Conservation (phyloP, 1,140 invertebrate genomes). For the Himalopsyche phryganea region DNA sequence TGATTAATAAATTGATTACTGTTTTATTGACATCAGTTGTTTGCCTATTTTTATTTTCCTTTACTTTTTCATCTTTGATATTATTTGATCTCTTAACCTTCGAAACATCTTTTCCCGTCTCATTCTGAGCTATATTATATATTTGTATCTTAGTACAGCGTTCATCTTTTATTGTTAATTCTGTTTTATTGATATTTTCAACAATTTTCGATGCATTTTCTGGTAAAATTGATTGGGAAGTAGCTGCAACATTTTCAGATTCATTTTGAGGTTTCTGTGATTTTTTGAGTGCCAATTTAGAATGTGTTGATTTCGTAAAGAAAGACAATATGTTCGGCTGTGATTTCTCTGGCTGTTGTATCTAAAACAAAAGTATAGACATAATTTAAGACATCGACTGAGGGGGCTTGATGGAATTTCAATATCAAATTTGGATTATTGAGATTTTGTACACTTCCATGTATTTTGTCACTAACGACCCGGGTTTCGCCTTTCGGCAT, state of each 20-base stretch:
- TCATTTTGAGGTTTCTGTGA: background rate
- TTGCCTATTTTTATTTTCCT: slow-evolving; percentile 8
- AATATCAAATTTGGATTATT: too few relatives aligned
- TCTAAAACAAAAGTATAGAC: slow-evolving; percentile 14
- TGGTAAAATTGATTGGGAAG: background rate
- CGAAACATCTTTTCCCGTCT: background rate
- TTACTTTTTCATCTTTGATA: background rate
- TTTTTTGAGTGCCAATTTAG: slow-evolving; percentile 9
- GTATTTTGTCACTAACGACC: too few relatives aligned
- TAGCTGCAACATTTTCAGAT: background rate
- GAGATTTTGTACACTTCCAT: too few relatives aligned
- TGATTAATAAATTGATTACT: slow-evolving; percentile 8
- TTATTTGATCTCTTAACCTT: background rate
- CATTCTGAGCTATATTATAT: background rate
- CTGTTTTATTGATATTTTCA: background rate
- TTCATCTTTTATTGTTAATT: slow-evolving; percentile 1
- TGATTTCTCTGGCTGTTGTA: slow-evolving; percentile 11
- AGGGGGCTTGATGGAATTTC: too few relatives aligned
- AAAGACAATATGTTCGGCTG: slow-evolving; percentile 19
- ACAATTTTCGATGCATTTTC: slow-evolving; percentile 1
- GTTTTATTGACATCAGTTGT: slow-evolving; percentile 1
- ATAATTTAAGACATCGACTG: too few relatives aligned
- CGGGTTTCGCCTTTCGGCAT: too few relatives aligned
- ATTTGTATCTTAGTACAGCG: background rate
- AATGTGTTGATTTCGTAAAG: slow-evolving; percentile 17